Base-by-base conservation (phyloP, 2,888 invertebrate genomes). In the Brenthis ino region DNA sequence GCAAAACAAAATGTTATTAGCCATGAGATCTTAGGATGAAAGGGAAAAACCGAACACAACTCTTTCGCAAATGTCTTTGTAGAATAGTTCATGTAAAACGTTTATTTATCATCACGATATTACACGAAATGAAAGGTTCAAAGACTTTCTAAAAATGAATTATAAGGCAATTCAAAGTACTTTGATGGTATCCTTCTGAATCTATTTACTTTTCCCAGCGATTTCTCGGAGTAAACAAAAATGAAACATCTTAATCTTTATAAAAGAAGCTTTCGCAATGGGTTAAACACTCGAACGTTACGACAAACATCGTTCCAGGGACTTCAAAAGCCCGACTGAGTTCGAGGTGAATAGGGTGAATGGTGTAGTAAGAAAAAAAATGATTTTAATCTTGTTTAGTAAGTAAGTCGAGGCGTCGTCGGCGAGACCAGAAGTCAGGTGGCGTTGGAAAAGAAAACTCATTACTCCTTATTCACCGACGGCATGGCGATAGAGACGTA, bases 381-480 rank as follows among this genome's bases (percentile, higher is more conserved):
- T 83, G 79, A 84, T 86, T 87, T 87, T 89, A 89, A 89, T 89
- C 88, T 88, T 88, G 83, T 89, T 90, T 88, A 87, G 89, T 81
- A 79, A 79, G 83, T 43, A n/a, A 86, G 84, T 72, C 75, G 74
- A 82, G 80, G 81, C 85, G 86, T 83, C 83, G 82, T 83, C 83
- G 82, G 78, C 80, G 80, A 82, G 79, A 80, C 82, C 81, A 85
- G 81, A 83, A 90, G 87, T 89, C 89, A 91, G 90, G 90, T 89
- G 85, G 82, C 81, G 82, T 80, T 85, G 85, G 82, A 82, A 89
- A 89, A 90, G 91, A 91, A 91, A 91, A 89, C 89, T 91, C 91
- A 89, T 91, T 91, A 89, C 88, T 91, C 85, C 89, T 91, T 86
- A 89, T 90, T 89, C 88, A 86, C 80, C 78, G 78, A 76, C 82